phyloP scores from a whole-genome alignment of 92 coral and sea anemone genomes.

The Muricea muricata region DNA sequence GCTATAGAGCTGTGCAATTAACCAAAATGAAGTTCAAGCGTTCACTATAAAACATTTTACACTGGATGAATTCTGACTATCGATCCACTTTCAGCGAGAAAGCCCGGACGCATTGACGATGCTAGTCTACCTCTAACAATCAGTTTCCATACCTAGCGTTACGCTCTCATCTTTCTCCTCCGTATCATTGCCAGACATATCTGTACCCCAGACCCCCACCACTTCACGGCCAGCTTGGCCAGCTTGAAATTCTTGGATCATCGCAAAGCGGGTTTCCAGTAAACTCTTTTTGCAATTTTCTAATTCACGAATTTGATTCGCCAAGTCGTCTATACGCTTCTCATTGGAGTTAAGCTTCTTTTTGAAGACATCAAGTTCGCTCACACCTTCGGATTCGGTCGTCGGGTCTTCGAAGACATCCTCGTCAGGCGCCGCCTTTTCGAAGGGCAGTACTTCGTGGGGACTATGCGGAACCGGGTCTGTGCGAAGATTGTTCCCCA shows the following conservation, averaged over 20 bases:
- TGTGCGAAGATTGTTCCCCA: conserved; percentile 8
- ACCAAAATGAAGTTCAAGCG: too few relatives aligned
- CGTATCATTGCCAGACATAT: background rate
- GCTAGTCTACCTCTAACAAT: background rate
- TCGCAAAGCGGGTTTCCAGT: conserved; percentile 33
- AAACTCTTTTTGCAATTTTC: conserved; percentile 22
- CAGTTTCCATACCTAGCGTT: background rate
- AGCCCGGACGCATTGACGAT: too few relatives aligned
- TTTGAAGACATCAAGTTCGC: conserved; percentile 15
- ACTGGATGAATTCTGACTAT: too few relatives aligned
- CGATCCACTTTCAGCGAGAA: too few relatives aligned
- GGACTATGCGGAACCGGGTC: background rate
- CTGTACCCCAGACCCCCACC: conserved; percentile 3
- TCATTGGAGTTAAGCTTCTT: conserved; percentile 34
- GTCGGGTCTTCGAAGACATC: conserved; percentile 17
- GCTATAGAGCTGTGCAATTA: too few relatives aligned
- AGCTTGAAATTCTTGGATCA: conserved; percentile 48
- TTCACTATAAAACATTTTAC: too few relatives aligned
- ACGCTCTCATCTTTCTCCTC: background rate
- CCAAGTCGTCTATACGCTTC: conserved; percentile 6
- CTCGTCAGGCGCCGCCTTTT: background rate
- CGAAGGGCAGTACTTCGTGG: background rate
- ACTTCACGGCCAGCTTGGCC: conserved; percentile 32
- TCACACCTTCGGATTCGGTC: background rate
- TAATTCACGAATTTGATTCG: conserved; percentile 31